Conservation (phyloP, 2,888 invertebrate species). For the Harmothoe impar region DNA sequence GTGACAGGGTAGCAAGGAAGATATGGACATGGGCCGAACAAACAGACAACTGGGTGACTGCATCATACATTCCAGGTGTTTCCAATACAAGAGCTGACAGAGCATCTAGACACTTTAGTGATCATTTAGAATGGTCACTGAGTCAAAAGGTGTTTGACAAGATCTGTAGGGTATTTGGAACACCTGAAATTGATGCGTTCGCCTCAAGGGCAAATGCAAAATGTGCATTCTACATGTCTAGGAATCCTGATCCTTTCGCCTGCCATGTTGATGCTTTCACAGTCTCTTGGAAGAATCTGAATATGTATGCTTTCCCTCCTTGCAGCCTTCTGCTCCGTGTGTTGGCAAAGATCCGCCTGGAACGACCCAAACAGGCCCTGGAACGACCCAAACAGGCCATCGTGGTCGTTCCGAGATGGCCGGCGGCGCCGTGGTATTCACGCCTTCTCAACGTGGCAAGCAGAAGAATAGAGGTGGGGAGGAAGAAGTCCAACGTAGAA, state of each 20-base stretch:
- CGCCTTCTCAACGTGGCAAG: not conserved
- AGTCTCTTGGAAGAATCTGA: not conserved
- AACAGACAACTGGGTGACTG: not conserved
- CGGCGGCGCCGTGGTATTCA: not conserved
- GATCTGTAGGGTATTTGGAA: not conserved
- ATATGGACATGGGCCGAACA: not conserved
- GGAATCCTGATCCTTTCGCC: not conserved
- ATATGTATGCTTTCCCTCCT: conserved; percentile 19
- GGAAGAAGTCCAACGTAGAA: not conserved
- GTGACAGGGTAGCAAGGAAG: not conserved
- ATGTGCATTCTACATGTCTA: not conserved
- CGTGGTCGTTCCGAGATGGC: not conserved
- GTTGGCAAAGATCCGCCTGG: not conserved
- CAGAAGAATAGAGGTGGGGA: not conserved
- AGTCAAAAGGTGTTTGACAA: not conserved
- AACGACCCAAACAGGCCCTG: not conserved
- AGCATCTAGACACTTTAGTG: not conserved
- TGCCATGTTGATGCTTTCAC: not conserved
- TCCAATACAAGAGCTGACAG: not conserved
- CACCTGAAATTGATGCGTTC: not conserved
- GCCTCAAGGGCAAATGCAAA: not conserved
- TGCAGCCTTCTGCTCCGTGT: not conserved
- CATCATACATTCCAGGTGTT: not conserved
- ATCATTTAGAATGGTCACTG: not conserved
- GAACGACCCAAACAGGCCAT: no score